Base-by-base conservation (phyloP, 2,797 vertebrate genomes). In the Urophycis tenuis region DNA sequence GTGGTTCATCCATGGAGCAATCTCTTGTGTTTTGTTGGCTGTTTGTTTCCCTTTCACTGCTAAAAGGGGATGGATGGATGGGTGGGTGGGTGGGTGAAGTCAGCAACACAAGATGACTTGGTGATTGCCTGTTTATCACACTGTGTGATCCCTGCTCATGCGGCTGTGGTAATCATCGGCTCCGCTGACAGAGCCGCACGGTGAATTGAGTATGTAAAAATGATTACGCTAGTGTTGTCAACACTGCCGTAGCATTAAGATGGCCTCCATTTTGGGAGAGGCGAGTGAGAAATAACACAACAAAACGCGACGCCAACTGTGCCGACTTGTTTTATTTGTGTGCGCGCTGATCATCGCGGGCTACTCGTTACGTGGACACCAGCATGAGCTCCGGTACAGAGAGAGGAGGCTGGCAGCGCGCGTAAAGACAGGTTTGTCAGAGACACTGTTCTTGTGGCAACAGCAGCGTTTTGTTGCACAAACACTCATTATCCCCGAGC, bases 131-230 rank as follows among this genome's bases (percentile, higher is more conserved):
- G 64, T 69, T 80, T 76, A 17, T 19, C 34, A 72, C 29, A 0
- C 73, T 74, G 78, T 72, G 30, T 79, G 53, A 81, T 85, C 81
- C 70, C 71, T 69, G 77, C 82, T 80, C 35, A 45, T 87, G 78
- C 77, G 76, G 78, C 80, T 22, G 33, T 73, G 73, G 10, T 81
- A 81, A 87, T 84, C 75, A 88, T 75, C 69, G 31, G 19, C 75
- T 78, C 67, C 3, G 30, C 71, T 41, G 34, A 70, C 67, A 80
- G 77, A 77, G 77, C 78, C 70, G 31, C 33, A 77, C 31, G 64
- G 69, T 77, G 71, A 75, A 78, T 77, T 80, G 11, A 86, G 77
- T 1, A 25, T 29, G 60, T 64, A 3, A 7, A 82, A 80, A 81
- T 34, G 17, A 19, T 76, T 15, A 35, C 19, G 71, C 35, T n/a